A percentile compares a stretch with the other conserved stretches of the same genome.
These are phyloP conservation scores for Augochlorella aurata DNA, from an alignment of 2,888 invertebrate genomes.

Conservation along the genomic window DNA sequence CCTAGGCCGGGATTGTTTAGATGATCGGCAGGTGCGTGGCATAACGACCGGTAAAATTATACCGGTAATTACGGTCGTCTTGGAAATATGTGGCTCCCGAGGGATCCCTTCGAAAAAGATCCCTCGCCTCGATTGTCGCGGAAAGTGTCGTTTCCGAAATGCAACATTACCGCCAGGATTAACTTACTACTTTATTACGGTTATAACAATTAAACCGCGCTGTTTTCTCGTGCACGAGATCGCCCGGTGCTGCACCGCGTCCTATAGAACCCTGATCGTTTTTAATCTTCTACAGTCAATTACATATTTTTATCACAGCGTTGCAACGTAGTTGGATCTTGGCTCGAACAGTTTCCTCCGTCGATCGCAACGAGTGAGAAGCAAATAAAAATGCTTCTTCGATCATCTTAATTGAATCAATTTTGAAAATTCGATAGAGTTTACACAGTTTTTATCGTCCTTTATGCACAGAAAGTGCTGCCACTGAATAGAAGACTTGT, in stretches of 20 bases:
- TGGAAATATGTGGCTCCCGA: conserved; percentile 43
- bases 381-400: too few species aligned
- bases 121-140: conserved; percentile 43
- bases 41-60: conserved; percentile 67
- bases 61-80: conserved; percentile 62
- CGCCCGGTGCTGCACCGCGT: background rate
- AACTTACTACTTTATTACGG: conserved; percentile 15
- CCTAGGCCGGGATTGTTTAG: conserved; percentile 61
- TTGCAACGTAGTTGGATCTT: background rate
- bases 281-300: background rate
- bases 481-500: too few species aligned
- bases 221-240: conserved; percentile 7
- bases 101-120: conserved; percentile 32
- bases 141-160: conserved; percentile 58
- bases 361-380: too few species aligned
- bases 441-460: too few species aligned
- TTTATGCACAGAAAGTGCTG: too few species aligned
- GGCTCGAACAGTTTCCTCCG: background rate
- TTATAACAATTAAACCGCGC: conserved; percentile 16
- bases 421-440: too few species aligned
- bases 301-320: background rate
- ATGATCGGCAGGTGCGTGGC: conserved; percentile 69
- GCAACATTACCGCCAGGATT: conserved; percentile 24
- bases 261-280: background rate
- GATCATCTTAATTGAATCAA: too few species aligned